phyloP scores from a whole-genome alignment of 2,113 vertebrate genomes.

The Athene cunicularia region DNA sequence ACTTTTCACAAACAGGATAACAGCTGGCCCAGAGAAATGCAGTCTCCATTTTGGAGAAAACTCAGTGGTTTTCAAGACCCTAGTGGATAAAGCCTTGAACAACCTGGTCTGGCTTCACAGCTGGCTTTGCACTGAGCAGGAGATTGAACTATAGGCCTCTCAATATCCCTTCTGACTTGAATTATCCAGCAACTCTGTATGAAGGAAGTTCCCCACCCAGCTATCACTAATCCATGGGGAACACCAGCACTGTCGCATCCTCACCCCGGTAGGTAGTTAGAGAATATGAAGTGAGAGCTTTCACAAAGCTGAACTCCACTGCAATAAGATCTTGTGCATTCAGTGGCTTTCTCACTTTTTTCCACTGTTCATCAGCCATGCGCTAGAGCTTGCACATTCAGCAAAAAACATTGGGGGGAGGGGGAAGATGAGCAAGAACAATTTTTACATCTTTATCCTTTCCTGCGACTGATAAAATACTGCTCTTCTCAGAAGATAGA shows the following conservation, averaged over 20 bases:
- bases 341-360: background rate
- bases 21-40: background rate
- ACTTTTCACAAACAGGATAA: background rate
- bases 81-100: background rate
- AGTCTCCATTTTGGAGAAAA: background rate
- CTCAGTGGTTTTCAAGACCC: background rate
- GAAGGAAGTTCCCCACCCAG: background rate
- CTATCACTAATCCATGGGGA: background rate
- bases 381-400: background rate
- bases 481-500: background rate
- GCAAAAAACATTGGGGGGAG: background rate
- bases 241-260: background rate
- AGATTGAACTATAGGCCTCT: background rate
- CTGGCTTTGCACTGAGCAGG: background rate
- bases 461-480: background rate
- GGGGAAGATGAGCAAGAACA: background rate
- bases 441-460: conserved; percentile 2
- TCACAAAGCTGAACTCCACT: background rate
- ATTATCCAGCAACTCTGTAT: background rate
- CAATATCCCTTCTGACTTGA: background rate
- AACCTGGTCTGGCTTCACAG: background rate
- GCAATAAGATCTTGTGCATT: background rate
- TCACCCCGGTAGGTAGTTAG: background rate
- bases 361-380: background rate
- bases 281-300: background rate